Base-by-base conservation (phyloP, 2,113 vertebrate species). In the Cyanistes caeruleus region DNA sequence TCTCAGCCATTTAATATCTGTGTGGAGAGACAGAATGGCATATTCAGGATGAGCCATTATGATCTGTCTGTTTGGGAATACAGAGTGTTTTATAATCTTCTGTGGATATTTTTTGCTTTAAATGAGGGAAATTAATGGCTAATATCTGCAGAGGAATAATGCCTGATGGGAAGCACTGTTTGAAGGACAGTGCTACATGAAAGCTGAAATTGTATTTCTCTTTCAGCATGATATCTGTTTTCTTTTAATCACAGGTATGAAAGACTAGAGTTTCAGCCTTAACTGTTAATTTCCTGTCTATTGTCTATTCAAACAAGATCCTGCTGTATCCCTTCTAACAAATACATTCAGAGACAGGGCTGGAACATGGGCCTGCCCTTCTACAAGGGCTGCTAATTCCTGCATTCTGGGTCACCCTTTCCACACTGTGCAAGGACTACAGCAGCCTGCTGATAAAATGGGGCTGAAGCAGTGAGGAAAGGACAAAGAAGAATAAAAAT, bases 241-340 rank as follows among this genome's bases (percentile, higher is more conserved):
- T 88, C 93, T 93, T 86, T 95, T 96, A 96, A 93, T 96, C 96
- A 90, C 79, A 94, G 90, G 93, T 90, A 92, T 89, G 92, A 90
- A 81, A 83, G 75, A 52, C 63, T 92, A 67, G 87, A 86, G 75
- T 96, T 96, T 96, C 95, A 90, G 64, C 79, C 85, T 87, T 84
- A 95, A 96, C 88, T 89, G 85, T 86, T 96, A 89, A 97, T 96
- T 96, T 96, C 96, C 96, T 97, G 95, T 90, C 90, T 70, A 25
- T 89, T 88, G 67, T 90, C 93, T 91, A 88, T 74, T 88, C 92
- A 95, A 95, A 97, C 87, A 90, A 93, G 85, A 64, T 84, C 92
- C 90, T 96, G 79, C 93, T 92, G 92, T 93, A 86, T 53, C 21
- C 3, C 52, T 90, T 72, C 44, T 88, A 68, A 78, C 52, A 93